Percentiles rank a stretch among this genome's conserved stretches.
Evolutionary conservation across 2,797 vertebrate species (phyloP).

Genomic region (Malurus splendens): DNA sequence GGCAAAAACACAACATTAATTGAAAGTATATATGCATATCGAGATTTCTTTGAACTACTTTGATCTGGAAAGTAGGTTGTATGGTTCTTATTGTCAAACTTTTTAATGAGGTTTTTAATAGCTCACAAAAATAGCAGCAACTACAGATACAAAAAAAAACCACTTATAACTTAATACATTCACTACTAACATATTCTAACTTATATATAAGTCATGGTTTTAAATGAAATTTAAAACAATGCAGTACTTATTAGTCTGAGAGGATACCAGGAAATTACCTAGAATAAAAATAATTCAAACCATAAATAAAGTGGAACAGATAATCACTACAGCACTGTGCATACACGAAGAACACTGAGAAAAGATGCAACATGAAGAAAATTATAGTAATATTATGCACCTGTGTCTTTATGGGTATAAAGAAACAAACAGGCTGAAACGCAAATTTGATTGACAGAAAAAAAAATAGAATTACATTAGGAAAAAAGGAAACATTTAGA

Average conservation of each 20-base stretch:
- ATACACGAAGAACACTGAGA: neutral
- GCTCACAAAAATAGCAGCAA: neutral
- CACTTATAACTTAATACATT: neutral
- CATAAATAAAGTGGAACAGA: neutral
- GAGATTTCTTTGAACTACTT: slow-evolving; percentile 5
- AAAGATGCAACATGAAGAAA: neutral
- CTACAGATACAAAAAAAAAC: neutral
- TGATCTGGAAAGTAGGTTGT: slow-evolving; percentile 12
- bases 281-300: neutral
- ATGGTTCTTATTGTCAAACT: neutral
- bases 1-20: neutral
- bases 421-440: slow-evolving; percentile 8
- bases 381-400: neutral
- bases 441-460: slow-evolving; percentile 7
- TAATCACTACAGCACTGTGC: neutral
- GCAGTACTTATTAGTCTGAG: neutral
- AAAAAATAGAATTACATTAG: neutral
- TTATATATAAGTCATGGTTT: neutral
- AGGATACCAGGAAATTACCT: neutral
- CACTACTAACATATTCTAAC: neutral
- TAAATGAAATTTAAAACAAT: neutral
- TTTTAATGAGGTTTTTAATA: neutral
- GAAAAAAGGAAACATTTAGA: slow-evolving; percentile 2
- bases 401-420: neutral
- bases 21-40: neutral